These are phyloP conservation scores for Pluvianellus socialis DNA, from an alignment of 2,113 vertebrate genomes.

Conservation along the genomic window DNA sequence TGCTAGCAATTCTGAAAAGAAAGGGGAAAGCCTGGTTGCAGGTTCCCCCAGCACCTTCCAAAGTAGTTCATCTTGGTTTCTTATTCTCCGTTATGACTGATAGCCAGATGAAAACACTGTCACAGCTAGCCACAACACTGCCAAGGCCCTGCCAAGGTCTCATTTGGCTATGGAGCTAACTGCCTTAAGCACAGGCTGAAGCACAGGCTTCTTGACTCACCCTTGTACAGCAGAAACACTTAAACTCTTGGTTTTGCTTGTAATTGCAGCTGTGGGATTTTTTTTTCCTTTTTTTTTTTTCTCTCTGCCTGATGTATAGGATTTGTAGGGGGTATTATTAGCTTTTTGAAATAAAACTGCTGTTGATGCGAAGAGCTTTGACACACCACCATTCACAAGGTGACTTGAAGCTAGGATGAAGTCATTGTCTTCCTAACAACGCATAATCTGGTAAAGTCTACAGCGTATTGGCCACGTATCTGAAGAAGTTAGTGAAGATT, in stretches of 20 bases:
- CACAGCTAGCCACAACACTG: not conserved
- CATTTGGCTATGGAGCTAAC: accelerated
- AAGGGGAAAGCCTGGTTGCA: not conserved
- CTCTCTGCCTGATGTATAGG: not conserved
- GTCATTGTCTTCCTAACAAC: not conserved
- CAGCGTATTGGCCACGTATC: not conserved
- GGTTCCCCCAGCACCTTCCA: not conserved
- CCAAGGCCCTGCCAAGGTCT: not conserved
- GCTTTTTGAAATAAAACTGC: not conserved
- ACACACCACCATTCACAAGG: not conserved
- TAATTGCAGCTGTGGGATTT: not conserved
- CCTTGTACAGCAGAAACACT: not conserved
- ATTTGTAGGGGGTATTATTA: not conserved
- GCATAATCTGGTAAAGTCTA: not conserved
- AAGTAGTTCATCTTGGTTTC: not conserved
- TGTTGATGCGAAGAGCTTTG: not conserved
- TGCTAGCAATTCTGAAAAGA: not conserved
- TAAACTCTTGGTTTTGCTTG: not conserved
- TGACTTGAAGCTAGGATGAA: not conserved
- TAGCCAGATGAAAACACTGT: not conserved
- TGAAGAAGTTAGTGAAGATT: not conserved
- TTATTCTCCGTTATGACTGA: not conserved
- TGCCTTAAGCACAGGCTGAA: not conserved
- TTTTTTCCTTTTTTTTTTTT: too few species aligned
- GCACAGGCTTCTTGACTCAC: not conserved